Conservation (phyloP, 1,140 invertebrate species). For the Yoshiicerus persimilis region DNA sequence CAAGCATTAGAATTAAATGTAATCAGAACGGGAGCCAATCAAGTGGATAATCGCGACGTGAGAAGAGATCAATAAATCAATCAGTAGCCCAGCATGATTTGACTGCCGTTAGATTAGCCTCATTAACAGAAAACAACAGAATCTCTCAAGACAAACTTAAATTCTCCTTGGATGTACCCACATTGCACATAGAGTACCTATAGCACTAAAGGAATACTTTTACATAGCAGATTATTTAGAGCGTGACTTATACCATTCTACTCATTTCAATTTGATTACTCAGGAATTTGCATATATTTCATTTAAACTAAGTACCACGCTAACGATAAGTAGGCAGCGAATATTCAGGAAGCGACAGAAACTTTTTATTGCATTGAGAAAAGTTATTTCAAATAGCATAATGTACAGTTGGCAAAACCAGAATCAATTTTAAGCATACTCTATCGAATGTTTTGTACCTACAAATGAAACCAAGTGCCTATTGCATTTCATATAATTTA, state of each 20-base stretch:
- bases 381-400: neutral
- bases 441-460: neutral
- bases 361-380: neutral
- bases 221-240: neutral
- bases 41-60: slow-evolving; percentile 18
- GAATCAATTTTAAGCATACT: neutral
- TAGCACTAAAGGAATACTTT: neutral
- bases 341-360: neutral
- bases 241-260: slow-evolving; percentile 12
- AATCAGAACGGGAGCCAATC: slow-evolving; percentile 21
- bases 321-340: neutral
- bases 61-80: slow-evolving; percentile 23
- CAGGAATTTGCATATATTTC: neutral
- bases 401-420: neutral
- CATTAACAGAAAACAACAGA: neutral
- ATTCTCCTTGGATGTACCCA: no score
- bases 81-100: slow-evolving; percentile 10
- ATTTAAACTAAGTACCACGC: neutral
- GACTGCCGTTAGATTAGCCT: slow-evolving; percentile 21
- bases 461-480: no score
- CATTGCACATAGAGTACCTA: neutral
- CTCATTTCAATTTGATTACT: slow-evolving; percentile 5
- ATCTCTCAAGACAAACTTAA: neutral
- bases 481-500: neutral
- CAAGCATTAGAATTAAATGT: slow-evolving; percentile 21